Evolutionary conservation across 2,797 vertebrate genomes (phyloP), one percentile per base, ranked within the genome.

Genomic region (Hemitrygon akajei): DNA sequence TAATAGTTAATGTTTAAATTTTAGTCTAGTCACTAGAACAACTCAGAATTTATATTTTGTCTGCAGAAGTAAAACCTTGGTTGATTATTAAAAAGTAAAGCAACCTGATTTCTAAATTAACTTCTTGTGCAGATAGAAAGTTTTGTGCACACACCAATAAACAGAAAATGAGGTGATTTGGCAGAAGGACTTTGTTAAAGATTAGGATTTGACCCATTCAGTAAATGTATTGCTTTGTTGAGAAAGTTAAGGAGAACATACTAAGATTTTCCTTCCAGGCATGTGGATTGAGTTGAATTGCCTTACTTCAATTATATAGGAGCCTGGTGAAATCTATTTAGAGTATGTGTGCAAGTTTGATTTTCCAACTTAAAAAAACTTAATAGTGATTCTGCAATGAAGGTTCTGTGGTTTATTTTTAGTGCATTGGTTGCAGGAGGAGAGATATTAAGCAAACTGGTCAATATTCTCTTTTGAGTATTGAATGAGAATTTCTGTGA

Each of bases 121-220:
- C 37, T 37, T 37, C 37, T n/a, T 37, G 37, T 37, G 37, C 37
- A 37, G 34, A 18, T 27, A 27, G 3, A 14, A 12, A 91, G 7
- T 34, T 40, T 73, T 91, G 69, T 73, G 66, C 73, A n/a, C 34
- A 69, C 9, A 82, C 25, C 60, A 69, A 91, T 58, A 89, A 60
- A 89, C 30, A n/a, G 25, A 7, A 11, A 37, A 91, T n/a, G n/a
- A 91, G 89, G 89, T 89, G n/a, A 37, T 63, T 91, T 91, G 69
- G 10, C 66, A 91, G 34, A 91, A 40, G 34, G 71, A 40, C 37
- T 71, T n/a, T 91, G 6, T 60, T 34, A 91, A 2, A 69, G n/a
- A 20, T 69, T 6, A 18, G 20, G 3, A 30, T 40, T 37, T 34
- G 71, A 12, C 9, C 7, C 91, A 7, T 71, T 22, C 37, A n/a